Conservation (phyloP, 2,113 vertebrate species). For the Engystomops pustulosus region DNA sequence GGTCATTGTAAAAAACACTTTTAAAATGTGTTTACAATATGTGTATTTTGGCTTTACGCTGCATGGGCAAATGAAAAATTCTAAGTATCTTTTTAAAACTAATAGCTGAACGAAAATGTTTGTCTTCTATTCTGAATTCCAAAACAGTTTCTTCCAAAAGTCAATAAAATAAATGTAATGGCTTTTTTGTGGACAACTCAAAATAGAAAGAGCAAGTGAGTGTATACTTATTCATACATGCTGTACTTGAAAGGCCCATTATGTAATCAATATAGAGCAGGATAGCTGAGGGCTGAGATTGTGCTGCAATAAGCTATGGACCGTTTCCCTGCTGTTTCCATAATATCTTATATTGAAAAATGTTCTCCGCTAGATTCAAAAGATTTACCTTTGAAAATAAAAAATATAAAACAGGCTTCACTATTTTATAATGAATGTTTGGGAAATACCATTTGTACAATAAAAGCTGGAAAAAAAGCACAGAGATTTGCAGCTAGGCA, state of each 20-base stretch:
- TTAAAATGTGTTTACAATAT: no score
- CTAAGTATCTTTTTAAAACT: background rate
- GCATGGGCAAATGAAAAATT: no score
- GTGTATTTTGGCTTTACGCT: no score
- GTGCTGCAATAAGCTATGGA: background rate
- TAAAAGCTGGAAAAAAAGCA: background rate
- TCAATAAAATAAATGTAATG: background rate
- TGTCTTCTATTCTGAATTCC: background rate
- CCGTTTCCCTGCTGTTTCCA: background rate
- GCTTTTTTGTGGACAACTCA: background rate
- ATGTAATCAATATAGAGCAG: constrained; percentile 33
- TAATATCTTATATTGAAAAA: constrained; percentile 23
- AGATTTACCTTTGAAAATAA: constrained; percentile 14
- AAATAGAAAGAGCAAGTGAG: background rate
- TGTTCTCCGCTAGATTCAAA: background rate
- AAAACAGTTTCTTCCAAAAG: background rate
- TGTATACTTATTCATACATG: constrained; percentile 5
- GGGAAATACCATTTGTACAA: background rate
- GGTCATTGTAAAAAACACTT: no score
- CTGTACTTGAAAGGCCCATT: constrained; percentile 19
- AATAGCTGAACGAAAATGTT: no score
- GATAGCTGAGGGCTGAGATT: constrained; percentile 2
- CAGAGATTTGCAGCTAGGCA: background rate
- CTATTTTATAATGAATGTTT: background rate
- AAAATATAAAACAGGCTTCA: background rate